phyloP scores from a whole-genome alignment of 2,113 vertebrate species.

The Lucifuga dentata region DNA sequence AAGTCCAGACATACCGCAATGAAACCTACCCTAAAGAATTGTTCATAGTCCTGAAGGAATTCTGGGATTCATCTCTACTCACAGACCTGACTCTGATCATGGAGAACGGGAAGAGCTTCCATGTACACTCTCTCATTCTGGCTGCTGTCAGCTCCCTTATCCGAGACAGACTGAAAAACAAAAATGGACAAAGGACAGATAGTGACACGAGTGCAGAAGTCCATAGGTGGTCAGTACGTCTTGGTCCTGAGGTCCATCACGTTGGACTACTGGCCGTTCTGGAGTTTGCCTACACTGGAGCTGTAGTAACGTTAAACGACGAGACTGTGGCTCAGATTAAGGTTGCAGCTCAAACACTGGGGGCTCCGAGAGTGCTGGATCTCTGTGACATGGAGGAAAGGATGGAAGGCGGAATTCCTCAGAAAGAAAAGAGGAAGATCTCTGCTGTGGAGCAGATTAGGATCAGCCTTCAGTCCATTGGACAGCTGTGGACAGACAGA shows the following conservation, averaged over 20 bases:
- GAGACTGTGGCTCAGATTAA: conserved; percentile 56
- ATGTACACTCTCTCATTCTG: conserved; percentile 75
- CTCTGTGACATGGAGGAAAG: conserved; percentile 60
- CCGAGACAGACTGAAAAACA: conserved; percentile 35
- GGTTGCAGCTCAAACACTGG: conserved; percentile 78
- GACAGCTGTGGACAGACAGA: conserved; percentile 74
- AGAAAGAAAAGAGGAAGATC: conserved; percentile 4
- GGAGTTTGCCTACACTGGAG: conserved; percentile 89
- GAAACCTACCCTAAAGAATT: conserved; percentile 64
- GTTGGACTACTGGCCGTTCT: conserved; percentile 82
- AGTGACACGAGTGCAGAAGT: neutral
- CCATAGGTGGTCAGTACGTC: conserved; percentile 19
- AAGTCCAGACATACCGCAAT: conserved; percentile 14
- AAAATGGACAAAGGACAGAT: neutral
- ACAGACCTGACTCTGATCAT: conserved; percentile 73
- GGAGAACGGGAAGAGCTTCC: conserved; percentile 41
- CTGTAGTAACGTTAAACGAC: conserved; percentile 47
- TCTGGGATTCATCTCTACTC: conserved; percentile 71
- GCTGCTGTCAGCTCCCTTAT: conserved; percentile 79
- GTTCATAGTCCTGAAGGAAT: conserved; percentile 70
- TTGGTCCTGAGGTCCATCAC: conserved; percentile 48
- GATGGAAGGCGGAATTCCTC: neutral
- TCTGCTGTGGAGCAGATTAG: conserved; percentile 78
- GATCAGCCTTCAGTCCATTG: conserved; percentile 75
- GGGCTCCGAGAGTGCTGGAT: conserved; percentile 75